A percentile compares a stretch with the other conserved stretches of the same genome.
Conservation (phyloP, 2,888 invertebrate genomes). For the Drosophila limbata region DNA sequence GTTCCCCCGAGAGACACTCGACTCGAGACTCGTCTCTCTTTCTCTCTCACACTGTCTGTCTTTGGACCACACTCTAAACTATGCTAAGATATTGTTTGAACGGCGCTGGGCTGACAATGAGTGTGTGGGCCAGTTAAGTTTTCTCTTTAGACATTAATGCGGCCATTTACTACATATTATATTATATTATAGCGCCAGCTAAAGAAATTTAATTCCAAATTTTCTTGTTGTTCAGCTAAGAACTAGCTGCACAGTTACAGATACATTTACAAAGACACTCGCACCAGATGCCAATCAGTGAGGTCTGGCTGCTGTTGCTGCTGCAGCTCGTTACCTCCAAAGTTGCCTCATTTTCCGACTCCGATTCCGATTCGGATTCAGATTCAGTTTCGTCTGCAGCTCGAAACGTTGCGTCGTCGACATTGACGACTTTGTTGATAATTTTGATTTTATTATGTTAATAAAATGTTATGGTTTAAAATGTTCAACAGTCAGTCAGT, state of each 20-base stretch:
- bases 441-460: conserved; percentile 84
- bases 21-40: conserved; percentile 1
- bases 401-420: conserved; percentile 47
- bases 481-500: conserved; percentile 67
- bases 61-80: conserved; percentile 74
- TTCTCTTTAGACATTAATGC: conserved; percentile 72
- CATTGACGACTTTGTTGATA: conserved; percentile 83
- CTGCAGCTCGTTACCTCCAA: conserved; percentile 71
- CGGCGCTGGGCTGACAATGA: conserved; percentile 74
- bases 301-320: conserved; percentile 27
- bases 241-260: conserved; percentile 25
- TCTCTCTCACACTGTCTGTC: conserved; percentile 4
- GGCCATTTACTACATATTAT: conserved; percentile 74
- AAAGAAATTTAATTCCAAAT: conserved; percentile 44
- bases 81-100: conserved; percentile 65
- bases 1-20: conserved; percentile 3
- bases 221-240: conserved; percentile 19
- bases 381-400: conserved; percentile 52
- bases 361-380: conserved; percentile 50
- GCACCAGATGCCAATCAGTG: conserved; percentile 73
- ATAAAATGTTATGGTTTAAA: conserved; percentile 84
- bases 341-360: conserved; percentile 72
- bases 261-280: conserved; percentile 13
- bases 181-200: conserved; percentile 53
- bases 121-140: conserved; percentile 73